Evolutionary conservation across 2,797 vertebrate species (phyloP).

Genomic region (Poecile montanus): DNA sequence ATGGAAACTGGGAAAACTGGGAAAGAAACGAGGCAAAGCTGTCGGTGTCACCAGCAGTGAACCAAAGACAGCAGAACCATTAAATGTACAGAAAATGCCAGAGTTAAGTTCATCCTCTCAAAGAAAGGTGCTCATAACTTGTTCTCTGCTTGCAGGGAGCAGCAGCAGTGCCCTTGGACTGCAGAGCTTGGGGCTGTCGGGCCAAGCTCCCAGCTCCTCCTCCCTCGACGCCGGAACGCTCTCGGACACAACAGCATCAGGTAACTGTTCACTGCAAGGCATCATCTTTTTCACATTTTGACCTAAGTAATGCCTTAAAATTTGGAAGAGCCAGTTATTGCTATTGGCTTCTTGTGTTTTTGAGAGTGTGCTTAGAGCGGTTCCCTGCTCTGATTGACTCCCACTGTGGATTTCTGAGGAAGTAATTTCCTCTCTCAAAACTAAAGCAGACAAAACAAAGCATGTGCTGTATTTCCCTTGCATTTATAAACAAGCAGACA

Average conservation of each 20-base stretch:
- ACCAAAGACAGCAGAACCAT: neutral
- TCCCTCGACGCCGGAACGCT: conserved; percentile 97
- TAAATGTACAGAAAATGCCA: neutral
- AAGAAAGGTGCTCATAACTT: neutral
- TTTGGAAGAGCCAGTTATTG: neutral
- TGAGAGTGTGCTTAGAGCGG: neutral
- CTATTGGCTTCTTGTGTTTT: neutral
- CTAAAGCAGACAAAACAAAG: neutral
- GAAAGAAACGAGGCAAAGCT: neutral
- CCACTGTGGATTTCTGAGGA: neutral
- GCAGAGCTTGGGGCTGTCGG: conserved; percentile 96
- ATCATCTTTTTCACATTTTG: neutral
- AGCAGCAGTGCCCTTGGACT: conserved; percentile 98
- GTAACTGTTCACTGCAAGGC: conserved; percentile 83
- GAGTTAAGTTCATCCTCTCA: neutral
- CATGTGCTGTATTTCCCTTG: neutral
- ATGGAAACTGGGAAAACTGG: neutral
- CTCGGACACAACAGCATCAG: conserved; percentile 99
- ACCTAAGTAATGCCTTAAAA: neutral
- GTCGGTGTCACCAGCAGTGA: neutral
- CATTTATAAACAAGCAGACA: neutral
- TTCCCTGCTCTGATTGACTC: neutral
- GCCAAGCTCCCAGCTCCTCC: conserved; percentile 97
- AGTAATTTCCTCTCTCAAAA: neutral
- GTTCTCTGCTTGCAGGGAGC: conserved; percentile 84